These are phyloP conservation scores for Hemaris fuciformis DNA, from an alignment of 2,888 invertebrate genomes.

Conservation along the genomic window DNA sequence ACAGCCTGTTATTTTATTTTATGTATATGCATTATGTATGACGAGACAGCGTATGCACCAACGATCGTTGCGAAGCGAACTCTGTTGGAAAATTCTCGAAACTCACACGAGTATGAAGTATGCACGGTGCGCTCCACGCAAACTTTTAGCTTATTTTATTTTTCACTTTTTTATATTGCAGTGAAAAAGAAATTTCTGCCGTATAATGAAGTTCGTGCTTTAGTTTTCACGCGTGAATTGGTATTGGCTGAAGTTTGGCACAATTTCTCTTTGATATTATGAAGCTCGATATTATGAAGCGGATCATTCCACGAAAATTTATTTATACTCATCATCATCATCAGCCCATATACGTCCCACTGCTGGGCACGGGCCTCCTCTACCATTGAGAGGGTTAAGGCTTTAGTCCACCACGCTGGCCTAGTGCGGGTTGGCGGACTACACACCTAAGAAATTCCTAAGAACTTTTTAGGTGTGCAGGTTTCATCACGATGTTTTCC, in stretches of 20 bases:
- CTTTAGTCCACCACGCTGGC: too few relatives aligned
- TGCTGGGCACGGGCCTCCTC: too few relatives aligned
- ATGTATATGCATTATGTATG: conserved; percentile 11
- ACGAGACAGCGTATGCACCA: conserved; percentile 37
- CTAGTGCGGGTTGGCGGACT: too few relatives aligned
- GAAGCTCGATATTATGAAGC: too few relatives aligned
- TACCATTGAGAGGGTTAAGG: too few relatives aligned
- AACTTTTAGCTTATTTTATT: conserved; percentile 35
- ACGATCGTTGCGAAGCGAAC: conserved; percentile 47
- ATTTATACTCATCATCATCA: too few relatives aligned
- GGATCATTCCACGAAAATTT: too few relatives aligned
- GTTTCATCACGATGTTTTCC: too few relatives aligned
- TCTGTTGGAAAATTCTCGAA: conserved; percentile 67
- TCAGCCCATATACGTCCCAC: too few relatives aligned
- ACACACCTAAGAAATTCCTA: too few relatives aligned
- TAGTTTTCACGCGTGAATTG: conserved; percentile 10
- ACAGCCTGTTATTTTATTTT: conserved; percentile 4
- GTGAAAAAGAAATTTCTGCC: conserved; percentile 11
- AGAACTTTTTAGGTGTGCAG: too few relatives aligned
- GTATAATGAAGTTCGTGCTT: conserved; percentile 13
- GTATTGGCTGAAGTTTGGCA: background rate
- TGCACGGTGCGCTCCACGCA: conserved; percentile 44
- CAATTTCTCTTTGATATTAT: background rate
- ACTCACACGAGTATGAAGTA: conserved; percentile 56
- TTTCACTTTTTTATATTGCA: conserved; percentile 4